A percentile compares a stretch with the other conserved stretches of the same genome.
Conservation (phyloP, 2,113 vertebrate species). For the Parotia lawesii region DNA sequence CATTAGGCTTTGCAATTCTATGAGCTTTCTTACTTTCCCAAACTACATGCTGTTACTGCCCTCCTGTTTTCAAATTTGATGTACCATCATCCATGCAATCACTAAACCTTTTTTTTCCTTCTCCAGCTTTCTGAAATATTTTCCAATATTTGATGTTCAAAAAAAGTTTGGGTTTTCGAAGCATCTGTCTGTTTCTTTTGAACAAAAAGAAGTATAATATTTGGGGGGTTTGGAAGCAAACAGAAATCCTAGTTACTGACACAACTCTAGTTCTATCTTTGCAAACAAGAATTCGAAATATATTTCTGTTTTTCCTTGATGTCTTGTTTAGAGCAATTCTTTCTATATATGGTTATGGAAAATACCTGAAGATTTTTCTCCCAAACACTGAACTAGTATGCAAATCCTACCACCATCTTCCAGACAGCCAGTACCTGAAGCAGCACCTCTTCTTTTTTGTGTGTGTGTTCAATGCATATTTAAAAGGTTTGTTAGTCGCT, state of each 20-base stretch:
- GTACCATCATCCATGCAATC: not conserved
- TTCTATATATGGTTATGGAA: not conserved
- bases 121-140: not conserved
- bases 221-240: not conserved
- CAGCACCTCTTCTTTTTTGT: not conserved
- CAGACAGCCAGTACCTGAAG: not conserved
- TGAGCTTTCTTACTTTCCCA: not conserved
- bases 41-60: not conserved
- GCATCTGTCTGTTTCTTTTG: not conserved
- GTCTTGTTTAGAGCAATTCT: not conserved
- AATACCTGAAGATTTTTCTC: not conserved
- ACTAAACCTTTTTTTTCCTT: not conserved
- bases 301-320: not conserved
- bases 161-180: not conserved
- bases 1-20: not conserved
- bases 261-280: not conserved
- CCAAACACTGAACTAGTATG: not conserved
- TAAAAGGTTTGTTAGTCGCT: not conserved
- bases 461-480: not conserved
- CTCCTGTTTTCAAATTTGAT: not conserved
- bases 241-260: not conserved
- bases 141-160: not conserved
- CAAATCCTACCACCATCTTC: not conserved
- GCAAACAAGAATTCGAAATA: not conserved
- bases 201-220: not conserved